Conservation (phyloP, 2,113 vertebrate species). For the Channa argus region DNA sequence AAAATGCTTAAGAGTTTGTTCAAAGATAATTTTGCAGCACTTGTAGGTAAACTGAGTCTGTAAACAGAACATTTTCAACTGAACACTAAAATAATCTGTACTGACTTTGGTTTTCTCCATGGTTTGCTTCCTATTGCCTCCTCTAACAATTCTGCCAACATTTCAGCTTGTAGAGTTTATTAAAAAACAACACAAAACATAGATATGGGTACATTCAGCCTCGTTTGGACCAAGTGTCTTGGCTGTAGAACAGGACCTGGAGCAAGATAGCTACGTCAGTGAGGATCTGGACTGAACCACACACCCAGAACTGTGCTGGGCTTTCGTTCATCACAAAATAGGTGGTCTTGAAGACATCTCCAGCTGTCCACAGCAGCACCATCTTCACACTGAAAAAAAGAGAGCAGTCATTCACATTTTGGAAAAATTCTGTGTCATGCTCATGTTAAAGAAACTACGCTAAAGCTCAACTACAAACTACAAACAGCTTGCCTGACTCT, state of each 20-base stretch:
- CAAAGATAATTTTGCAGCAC: neutral
- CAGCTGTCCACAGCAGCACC: conserved; percentile 86
- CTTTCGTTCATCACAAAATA: conserved; percentile 86
- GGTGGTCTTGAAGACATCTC: conserved; percentile 86
- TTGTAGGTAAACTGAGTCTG: neutral
- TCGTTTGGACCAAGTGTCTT: conserved; percentile 75
- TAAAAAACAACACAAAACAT: neutral
- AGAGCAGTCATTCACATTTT: neutral
- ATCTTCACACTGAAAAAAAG: conserved; percentile 83
- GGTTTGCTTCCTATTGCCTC: neutral
- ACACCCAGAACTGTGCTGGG: conserved; percentile 85
- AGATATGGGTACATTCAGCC: conserved; percentile 58
- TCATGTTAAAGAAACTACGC: too few species aligned
- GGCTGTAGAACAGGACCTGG: conserved; percentile 82
- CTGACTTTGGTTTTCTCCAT: conserved; percentile 34
- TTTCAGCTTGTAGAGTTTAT: neutral
- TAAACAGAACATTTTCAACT: neutral
- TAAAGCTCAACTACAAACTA: too few species aligned
- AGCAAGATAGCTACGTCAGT: conserved; percentile 84
- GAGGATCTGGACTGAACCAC: conserved; percentile 83
- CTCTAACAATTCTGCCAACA: neutral
- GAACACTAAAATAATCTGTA: neutral
- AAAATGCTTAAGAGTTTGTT: conserved; percentile 4
- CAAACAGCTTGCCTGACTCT: too few species aligned
- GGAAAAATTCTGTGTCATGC: too few species aligned